A percentile compares a stretch with the other conserved stretches of the same genome.
phyloP scores from a whole-genome alignment of 2,888 invertebrate species.

The Harpalus rufipes region DNA sequence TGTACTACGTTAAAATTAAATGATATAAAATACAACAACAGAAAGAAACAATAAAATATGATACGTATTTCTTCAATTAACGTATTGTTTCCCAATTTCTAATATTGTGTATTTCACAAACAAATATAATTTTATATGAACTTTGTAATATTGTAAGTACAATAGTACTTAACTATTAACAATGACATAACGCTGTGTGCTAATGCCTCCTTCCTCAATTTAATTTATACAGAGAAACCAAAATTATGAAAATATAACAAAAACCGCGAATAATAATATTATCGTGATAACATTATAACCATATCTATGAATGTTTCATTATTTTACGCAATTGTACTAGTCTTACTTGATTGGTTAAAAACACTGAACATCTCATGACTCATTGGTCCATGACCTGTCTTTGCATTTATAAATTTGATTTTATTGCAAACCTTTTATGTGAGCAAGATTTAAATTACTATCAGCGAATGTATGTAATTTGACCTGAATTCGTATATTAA shows the following conservation, averaged over 20 bases:
- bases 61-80: background rate
- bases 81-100: background rate
- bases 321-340: constrained; percentile 36
- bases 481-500: constrained; percentile 36
- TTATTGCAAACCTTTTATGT: constrained; percentile 52
- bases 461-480: constrained; percentile 37
- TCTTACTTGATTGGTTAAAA: constrained; percentile 31
- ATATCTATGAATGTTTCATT: constrained; percentile 30
- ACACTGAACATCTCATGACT: constrained; percentile 47
- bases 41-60: background rate
- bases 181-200: constrained; percentile 29
- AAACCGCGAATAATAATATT: constrained; percentile 27
- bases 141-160: constrained; percentile 19
- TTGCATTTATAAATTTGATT: constrained; percentile 57
- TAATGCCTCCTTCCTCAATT: constrained; percentile 11
- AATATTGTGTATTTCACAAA: background rate
- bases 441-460: constrained; percentile 48
- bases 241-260: background rate
- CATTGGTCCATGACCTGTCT: constrained; percentile 54
- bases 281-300: background rate
- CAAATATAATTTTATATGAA: constrained; percentile 6
- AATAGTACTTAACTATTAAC: background rate
- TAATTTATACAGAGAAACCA: constrained; percentile 10
- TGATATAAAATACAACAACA: background rate
- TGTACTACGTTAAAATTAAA: too few relatives aligned